Evolutionary conservation across 1,140 invertebrate genomes (phyloP), one percentile per base, ranked within the genome.

Genomic region (Liolophura sinensis): DNA sequence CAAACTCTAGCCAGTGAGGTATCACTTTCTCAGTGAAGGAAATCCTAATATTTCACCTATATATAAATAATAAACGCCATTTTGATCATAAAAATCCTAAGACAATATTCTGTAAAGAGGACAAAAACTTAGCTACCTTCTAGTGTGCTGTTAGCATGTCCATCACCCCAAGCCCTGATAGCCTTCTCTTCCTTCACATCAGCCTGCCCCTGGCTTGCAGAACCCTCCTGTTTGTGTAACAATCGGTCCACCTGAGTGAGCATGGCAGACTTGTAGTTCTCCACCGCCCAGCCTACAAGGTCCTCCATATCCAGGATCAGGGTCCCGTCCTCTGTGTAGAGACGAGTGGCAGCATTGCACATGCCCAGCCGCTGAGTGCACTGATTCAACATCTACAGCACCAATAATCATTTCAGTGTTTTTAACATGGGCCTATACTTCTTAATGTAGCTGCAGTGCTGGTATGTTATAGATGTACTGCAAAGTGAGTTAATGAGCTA

Each of bases 261-360:
- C 73, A 79, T 72, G 18, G 70, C 58, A 12, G 67, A 65, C 27
- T 72, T 77, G 64, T 82, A 82, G 55, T 78, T 73, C n/a, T 78
- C 71, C 18, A 79, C 65, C 1, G 77, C 76, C 79, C 78, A 81
- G 24, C 75, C 68, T 12, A 81, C 70, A 0, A 84, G 72, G 62
- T 85, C 82, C 31, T 84, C 78, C 24, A 83, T 71, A 58, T 81
- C 78, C 49, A 84, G 67, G 12, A 84, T 70, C 54, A 80, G 46
- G 0, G 69, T 75, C 0, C 83, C 83, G 61, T 84, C 82, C 40
- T 78, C 74, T 12, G 79, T 77, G 60, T 79, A 85, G 49, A 85
- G 72, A 16, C 76, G 67, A 14, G 79, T 67, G 3, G 82, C 80
- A 52, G 81, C 80, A 60, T 71, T 76, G 50, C 60, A 77, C 64